Base-by-base conservation (phyloP, 2,888 invertebrate genomes). In the Aphidoletes aphidimyza region DNA sequence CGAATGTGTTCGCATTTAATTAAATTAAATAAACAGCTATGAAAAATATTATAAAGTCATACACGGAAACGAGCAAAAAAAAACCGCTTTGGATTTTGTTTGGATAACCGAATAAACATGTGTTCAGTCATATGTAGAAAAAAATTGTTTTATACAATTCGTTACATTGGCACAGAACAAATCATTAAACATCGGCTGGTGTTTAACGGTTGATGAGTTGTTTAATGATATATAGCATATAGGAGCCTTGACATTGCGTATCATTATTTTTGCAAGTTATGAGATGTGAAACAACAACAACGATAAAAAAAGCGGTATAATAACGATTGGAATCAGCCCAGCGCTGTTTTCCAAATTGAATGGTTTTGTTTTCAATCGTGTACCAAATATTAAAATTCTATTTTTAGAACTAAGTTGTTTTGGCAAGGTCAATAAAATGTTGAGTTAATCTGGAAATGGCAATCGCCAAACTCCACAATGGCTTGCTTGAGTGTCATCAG, bases 161-260 rank as follows among this genome's bases (percentile, higher is more conserved):
- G 22, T 54, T 39, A 39, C 39, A 39, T 39, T 54, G 22, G n/a
- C 22, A 22, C 22, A 3, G n/a, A 3, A n/a, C n/a, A n/a, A n/a
- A n/a, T n/a, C n/a, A n/a, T n/a, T n/a, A n/a, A n/a, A n/a, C n/a
- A n/a, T n/a, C 9, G 47, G 54, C 14, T 34, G 34, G 14, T 69
- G 34, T n/a, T 26, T 69, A 69, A 69, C 69, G 69, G 69, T 30
- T 5, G 69, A 14, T 69, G 54, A 54, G 30, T 69, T 30, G 69
- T 30, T 14, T 69, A 30, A 69, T 69, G 69, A 30, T 69, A 69
- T 54, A 8, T 2, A 47, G 6, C 47, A 47, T 30, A 30, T 14
- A 54, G 14, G 17, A 30, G 30, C 69, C 69, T 69, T 69, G 69
- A 69, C 69, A 69, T 69, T 69, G 69, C 34, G 11, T 14, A n/a